These are phyloP conservation scores for Muntiacus reevesi DNA, from an alignment of 2,113 vertebrate species.

Conservation along the genomic window DNA sequence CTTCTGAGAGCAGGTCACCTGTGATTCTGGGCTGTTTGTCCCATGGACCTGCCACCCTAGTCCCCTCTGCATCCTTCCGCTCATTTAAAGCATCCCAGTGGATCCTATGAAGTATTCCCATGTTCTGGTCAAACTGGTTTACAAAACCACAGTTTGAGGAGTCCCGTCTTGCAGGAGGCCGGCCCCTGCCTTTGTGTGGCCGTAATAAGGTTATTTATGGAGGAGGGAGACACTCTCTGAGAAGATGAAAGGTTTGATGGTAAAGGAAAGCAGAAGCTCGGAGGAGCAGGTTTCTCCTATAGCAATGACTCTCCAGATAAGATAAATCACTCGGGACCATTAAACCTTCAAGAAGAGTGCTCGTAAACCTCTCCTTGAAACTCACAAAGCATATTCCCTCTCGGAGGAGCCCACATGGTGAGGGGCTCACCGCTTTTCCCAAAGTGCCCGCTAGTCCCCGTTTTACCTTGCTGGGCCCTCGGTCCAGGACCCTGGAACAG, in stretches of 20 bases:
- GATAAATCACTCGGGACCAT: constrained; percentile 87
- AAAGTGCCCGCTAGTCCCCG: constrained; percentile 63
- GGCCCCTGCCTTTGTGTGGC: constrained; percentile 81
- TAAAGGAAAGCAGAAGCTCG: constrained; percentile 80
- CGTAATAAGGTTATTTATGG: constrained; percentile 85
- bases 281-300: constrained; percentile 76
- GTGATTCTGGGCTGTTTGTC: not conserved
- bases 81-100: not conserved
- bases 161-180: constrained; percentile 69
- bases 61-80: not conserved
- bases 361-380: constrained; percentile 80
- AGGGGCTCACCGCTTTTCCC: constrained; percentile 70
- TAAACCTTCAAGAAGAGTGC: constrained; percentile 86
- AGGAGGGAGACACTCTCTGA: constrained; percentile 58
- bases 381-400: constrained; percentile 77
- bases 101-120: not conserved
- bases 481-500: constrained; percentile 49
- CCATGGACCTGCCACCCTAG: not conserved
- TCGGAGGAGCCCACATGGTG: constrained; percentile 68
- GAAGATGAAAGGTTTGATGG: constrained; percentile 85
- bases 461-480: constrained; percentile 48
- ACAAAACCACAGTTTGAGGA: constrained; percentile 71
- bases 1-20: fast-evolving
- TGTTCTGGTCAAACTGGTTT: constrained; percentile 67
- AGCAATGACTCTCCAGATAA: constrained; percentile 77